phyloP scores from a whole-genome alignment of 2,797 vertebrate genomes.

The Holocentrus rufus region DNA sequence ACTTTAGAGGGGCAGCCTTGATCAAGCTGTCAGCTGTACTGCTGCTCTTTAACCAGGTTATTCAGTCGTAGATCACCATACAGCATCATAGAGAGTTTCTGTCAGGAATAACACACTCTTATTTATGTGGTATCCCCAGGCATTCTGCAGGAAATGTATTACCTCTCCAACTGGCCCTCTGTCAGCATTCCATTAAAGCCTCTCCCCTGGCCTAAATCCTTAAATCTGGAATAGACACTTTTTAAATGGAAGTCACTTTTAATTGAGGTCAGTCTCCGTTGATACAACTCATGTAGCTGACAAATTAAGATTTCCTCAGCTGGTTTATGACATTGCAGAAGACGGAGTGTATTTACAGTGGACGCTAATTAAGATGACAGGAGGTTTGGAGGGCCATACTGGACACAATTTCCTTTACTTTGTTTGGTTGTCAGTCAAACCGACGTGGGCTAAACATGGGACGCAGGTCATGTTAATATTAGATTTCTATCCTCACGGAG shows the following conservation, averaged over 20 bases:
- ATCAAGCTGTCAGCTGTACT: slow-evolving; percentile 75
- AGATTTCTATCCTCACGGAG: background rate
- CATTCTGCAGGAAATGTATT: slow-evolving; percentile 80
- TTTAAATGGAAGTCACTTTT: slow-evolving; percentile 82
- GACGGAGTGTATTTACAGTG: slow-evolving; percentile 54
- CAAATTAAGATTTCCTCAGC: slow-evolving; percentile 71
- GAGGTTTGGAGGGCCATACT: slow-evolving; percentile 7
- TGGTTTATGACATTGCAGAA: slow-evolving; percentile 66
- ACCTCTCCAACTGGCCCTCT: slow-evolving; percentile 78
- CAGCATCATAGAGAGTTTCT: slow-evolving; percentile 73
- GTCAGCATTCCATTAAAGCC: slow-evolving; percentile 84
- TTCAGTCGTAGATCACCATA: slow-evolving; percentile 66
- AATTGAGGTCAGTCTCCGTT: slow-evolving; percentile 82
- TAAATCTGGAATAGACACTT: slow-evolving; percentile 79
- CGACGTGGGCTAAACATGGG: background rate
- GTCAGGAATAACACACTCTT: slow-evolving; percentile 78
- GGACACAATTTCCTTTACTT: background rate
- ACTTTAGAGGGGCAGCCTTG: slow-evolving; percentile 71
- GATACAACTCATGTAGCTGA: slow-evolving; percentile 77
- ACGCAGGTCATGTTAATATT: background rate
- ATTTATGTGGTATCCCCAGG: slow-evolving; percentile 80
- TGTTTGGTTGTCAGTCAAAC: slow-evolving; percentile 6
- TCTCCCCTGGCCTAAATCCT: slow-evolving; percentile 73
- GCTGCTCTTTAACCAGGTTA: slow-evolving; percentile 75
- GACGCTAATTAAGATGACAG: slow-evolving; percentile 51